phyloP scores from a whole-genome alignment of 2,888 invertebrate species.

The Papilio demoleus region DNA sequence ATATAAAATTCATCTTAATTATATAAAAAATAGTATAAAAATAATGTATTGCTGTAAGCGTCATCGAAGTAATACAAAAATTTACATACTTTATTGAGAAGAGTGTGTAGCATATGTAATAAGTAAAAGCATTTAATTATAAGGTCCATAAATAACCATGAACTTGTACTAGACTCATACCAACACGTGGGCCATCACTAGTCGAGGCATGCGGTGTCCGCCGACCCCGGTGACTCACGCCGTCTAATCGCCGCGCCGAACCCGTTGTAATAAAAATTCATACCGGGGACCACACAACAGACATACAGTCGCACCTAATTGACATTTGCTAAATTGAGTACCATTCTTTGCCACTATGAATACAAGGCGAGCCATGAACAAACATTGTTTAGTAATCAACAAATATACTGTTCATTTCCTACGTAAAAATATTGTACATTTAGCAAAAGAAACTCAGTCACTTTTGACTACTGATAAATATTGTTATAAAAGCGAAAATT shows the following conservation, averaged over 20 bases:
- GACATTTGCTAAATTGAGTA: slow-evolving; percentile 41
- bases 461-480: neutral
- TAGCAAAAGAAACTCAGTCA: neutral
- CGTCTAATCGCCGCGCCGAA: slow-evolving; percentile 56
- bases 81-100: too few relatives aligned
- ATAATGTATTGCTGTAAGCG: too few relatives aligned
- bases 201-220: slow-evolving; percentile 48
- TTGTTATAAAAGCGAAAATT: too few relatives aligned
- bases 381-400: neutral
- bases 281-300: slow-evolving; percentile 47
- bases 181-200: slow-evolving; percentile 32
- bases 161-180: slow-evolving; percentile 2
- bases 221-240: slow-evolving; percentile 72
- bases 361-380: slow-evolving; percentile 5
- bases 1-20: too few relatives aligned
- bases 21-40: too few relatives aligned
- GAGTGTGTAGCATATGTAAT: too few relatives aligned
- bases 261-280: slow-evolving; percentile 53
- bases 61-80: too few relatives aligned
- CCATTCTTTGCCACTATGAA: slow-evolving; percentile 12
- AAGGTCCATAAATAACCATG: slow-evolving; percentile 3
- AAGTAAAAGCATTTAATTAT: neutral
- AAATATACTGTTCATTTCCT: too few relatives aligned
- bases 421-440: neutral
- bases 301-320: slow-evolving; percentile 52